Evolutionary conservation across 2,797 vertebrate species (phyloP), one percentile per base, ranked within the genome.

Genomic region (Takifugu rubripes): DNA sequence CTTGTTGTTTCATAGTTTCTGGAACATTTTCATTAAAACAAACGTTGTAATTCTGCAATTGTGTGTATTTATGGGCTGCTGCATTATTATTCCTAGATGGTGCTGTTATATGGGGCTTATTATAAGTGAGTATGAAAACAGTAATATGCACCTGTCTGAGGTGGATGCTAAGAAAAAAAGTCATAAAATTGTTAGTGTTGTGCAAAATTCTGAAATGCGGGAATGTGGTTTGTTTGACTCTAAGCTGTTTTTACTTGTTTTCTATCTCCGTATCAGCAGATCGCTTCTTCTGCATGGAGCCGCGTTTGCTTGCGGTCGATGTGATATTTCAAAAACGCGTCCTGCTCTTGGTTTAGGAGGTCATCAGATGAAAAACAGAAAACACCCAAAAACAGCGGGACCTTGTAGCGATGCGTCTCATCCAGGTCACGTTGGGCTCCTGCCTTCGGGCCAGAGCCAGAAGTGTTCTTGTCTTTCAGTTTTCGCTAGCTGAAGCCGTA

Each of bases 241-340:
- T 7, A 9, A 56, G 61, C 54, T 76, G 52, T 75, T 80, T 82
- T 79, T 53, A 63, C 66, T 78, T 7, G 17, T 68, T 56, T 64
- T 48, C 54, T 75, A 68, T 78, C 52, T 75, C 50, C 25, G 40
- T 73, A 79, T 87, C 79, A 84, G 84, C 78, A 75, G 50, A 68
- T 54, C 54, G 52, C 46, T 49, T 61, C 44, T 63, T 66, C 61
- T 62, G 52, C 26, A 10, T 66, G 31, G 58, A 56, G 55, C 46
- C 17, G 62, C 29, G n/a, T 44, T 44, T 60, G 15, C 67, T 49
- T 56, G 17, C 16, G 47, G 25, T 49, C 49, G 64, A 52, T 67
- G 56, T 74, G 63, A 48, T 54, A 25, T 15, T 54, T 16, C 31
- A 71, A 68, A 52, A 66, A 43, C 57, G 11, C 44, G 58, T 67